phyloP scores from a whole-genome alignment of 2,113 vertebrate genomes.

The Gasterosteus aculeatus region DNA sequence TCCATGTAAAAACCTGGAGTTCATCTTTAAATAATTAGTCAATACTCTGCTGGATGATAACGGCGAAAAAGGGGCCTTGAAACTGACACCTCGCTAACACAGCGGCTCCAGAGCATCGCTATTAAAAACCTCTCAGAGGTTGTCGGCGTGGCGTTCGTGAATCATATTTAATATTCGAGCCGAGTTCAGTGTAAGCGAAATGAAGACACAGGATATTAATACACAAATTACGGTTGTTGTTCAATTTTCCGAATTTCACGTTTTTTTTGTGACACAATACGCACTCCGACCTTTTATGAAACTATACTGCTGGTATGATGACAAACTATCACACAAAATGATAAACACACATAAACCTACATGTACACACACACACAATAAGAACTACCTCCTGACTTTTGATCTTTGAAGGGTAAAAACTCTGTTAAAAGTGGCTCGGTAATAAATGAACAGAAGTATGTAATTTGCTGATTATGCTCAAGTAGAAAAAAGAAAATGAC shows the following conservation, averaged over 20 bases:
- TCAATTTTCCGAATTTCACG: not conserved
- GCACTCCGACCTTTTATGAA: conserved; percentile 1
- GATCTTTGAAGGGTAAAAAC: conserved; percentile 76
- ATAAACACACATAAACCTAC: conserved; percentile 35
- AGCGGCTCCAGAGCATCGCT: not conserved
- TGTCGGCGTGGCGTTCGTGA: not conserved
- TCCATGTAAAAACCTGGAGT: not conserved
- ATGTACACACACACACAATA: conserved; percentile 25
- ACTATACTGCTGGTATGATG: not conserved
- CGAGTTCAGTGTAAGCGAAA: not conserved
- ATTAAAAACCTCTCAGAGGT: not conserved
- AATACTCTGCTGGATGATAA: not conserved
- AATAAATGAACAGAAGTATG: conserved; percentile 78
- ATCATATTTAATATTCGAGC: not conserved
- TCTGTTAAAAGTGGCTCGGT: conserved; percentile 70
- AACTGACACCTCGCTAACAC: not conserved
- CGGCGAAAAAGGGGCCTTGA: not conserved
- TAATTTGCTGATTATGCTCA: conserved; percentile 83
- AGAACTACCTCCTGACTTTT: conserved; percentile 65
- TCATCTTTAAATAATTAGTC: not conserved
- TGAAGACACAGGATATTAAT: not conserved
- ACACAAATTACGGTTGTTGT: not conserved
- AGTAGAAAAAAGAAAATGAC: conserved; percentile 84
- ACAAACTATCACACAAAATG: conserved; percentile 25
- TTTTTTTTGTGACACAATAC: not conserved